Evolutionary conservation across 2,113 vertebrate species (phyloP).

Genomic region (Colinus virginianus): DNA sequence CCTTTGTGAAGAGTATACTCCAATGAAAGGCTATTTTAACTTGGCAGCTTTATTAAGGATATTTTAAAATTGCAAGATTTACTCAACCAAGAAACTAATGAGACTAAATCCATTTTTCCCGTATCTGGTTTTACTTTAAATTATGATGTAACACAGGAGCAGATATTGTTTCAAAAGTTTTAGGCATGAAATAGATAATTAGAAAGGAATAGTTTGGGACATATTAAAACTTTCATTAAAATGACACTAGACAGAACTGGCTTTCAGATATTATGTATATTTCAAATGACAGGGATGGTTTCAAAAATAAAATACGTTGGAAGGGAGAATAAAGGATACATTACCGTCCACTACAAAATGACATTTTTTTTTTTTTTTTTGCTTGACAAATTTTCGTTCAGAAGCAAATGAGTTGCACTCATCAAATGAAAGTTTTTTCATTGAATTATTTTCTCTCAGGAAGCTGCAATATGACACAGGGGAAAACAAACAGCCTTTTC

Average conservation of each 20-base stretch:
- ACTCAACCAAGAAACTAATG: not conserved
- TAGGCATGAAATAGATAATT: not conserved
- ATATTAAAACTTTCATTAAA: slow-evolving; percentile 35
- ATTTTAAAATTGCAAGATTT: not conserved
- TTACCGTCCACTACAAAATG: not conserved
- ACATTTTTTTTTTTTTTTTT: slow-evolving; percentile 5
- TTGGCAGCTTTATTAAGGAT: not conserved
- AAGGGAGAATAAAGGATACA: slow-evolving; percentile 1
- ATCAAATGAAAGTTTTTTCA: slow-evolving; percentile 35
- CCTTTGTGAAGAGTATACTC: not conserved
- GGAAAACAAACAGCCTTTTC: not conserved
- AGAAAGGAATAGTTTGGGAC: not conserved
- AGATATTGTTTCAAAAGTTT: not conserved
- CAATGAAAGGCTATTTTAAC: not conserved
- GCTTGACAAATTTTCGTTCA: slow-evolving; percentile 49
- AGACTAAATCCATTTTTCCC: not conserved
- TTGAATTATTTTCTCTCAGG: not conserved
- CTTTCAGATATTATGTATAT: slow-evolving; percentile 23
- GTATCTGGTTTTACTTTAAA: not conserved
- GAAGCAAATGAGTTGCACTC: not conserved
- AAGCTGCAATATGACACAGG: not conserved
- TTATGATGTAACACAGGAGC: not conserved
- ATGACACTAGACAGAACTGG: not conserved
- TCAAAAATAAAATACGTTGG: slow-evolving; percentile 9
- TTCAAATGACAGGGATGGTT: slow-evolving; percentile 14